Evolutionary conservation across 2,113 vertebrate species (phyloP).

Genomic region (Pogonocichla stellata): DNA sequence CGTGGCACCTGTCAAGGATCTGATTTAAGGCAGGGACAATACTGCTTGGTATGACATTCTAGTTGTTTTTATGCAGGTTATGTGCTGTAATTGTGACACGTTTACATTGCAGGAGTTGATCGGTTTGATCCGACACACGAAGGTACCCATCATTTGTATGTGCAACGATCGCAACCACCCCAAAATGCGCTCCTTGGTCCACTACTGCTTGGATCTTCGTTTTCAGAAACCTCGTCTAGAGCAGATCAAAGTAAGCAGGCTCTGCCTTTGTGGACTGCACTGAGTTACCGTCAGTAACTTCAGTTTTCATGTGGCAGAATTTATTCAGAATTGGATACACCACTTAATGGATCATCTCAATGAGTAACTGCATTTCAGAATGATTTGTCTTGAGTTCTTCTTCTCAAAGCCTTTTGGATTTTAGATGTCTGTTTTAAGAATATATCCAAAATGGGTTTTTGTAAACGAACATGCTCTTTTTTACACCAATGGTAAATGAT

Average conservation of each 20-base stretch:
- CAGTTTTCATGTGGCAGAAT: neutral
- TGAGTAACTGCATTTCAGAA: neutral
- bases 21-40: neutral
- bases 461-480: neutral
- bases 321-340: neutral
- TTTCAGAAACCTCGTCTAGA: slow-evolving; percentile 94
- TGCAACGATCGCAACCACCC: slow-evolving; percentile 96
- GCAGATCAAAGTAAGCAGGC: slow-evolving; percentile 88
- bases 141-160: slow-evolving; percentile 98
- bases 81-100: neutral
- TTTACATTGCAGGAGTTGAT: slow-evolving; percentile 86
- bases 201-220: slow-evolving; percentile 95
- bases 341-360: neutral
- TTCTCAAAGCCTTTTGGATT: neutral
- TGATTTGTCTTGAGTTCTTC: neutral
- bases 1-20: neutral
- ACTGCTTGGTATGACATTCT: neutral
- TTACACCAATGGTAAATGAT: neutral
- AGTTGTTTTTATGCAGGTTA: neutral
- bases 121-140: slow-evolving; percentile 86
- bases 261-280: neutral
- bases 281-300: neutral
- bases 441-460: neutral
- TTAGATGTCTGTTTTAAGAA: neutral
- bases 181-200: slow-evolving; percentile 92